Base-by-base conservation (phyloP, 1,140 invertebrate species). In the Sminthurides bifidus region DNA sequence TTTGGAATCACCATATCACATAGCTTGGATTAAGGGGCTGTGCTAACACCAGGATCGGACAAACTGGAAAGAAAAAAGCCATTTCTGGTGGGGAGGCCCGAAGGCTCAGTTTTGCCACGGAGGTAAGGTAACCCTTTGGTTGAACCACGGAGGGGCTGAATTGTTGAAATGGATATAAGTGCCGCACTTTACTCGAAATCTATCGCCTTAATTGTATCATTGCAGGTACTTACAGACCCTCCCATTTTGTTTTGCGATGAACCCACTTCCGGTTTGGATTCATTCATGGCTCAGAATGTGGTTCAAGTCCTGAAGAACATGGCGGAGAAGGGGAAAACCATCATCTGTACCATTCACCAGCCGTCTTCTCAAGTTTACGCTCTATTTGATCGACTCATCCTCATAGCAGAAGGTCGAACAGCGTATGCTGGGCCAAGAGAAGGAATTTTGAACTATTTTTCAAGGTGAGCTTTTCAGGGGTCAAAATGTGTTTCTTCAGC, bases 71-170 rank as follows among this genome's bases (percentile, higher is more conserved):
- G 44, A 71, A 89, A 1, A 93, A 93, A 74, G 91, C 92, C 0
- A 84, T 98, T 27, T 96, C 92, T 0, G 92, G 92, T 17, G 93
- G 93, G 0, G 94, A 98, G 74, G 86, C 84, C 75, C 95, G 94
- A 70, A 77, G 93, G 62, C 72, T 98, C n/a, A 84, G 92, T 0
- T 95, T 97, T 72, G 93, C 92, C 27, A 88, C 89, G 0, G 93
- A 97, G 75, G 87, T 93, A 44, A 68, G 63, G 29, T 1, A 41
- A 52, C 27, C 35, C 23, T 54, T 41, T n/a, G 10, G 15, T 46
- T 31, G 26, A 38, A 5, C n/a, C 50, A 4, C 24, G n/a, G n/a
- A n/a, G n/a, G n/a, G n/a, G n/a, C 24, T 46, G 10, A 24, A 27
- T 30, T 44, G 21, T 17, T 15, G 4, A 1, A 17, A 53, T 5